phyloP scores from a whole-genome alignment of 2,888 invertebrate genomes.

The Polydrusus tereticollis region DNA sequence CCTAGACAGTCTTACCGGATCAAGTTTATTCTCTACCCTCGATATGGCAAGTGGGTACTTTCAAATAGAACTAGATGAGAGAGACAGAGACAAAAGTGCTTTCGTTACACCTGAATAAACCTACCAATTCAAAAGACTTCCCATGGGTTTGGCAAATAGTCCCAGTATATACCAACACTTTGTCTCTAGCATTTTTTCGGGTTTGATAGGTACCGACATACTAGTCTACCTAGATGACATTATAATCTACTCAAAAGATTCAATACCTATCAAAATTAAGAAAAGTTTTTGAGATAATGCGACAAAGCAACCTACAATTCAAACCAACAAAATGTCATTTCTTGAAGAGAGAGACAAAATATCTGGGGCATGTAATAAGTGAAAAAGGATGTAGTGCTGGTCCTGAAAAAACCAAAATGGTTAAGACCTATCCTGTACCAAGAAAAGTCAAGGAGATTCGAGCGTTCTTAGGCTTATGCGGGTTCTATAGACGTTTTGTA shows the following conservation, averaged over 20 bases:
- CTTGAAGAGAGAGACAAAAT: too few species aligned
- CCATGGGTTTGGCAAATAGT: slow-evolving; percentile 49
- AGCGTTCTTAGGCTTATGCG: slow-evolving; percentile 20
- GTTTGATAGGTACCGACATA: too few species aligned
- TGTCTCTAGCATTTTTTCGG: too few species aligned
- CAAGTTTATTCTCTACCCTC: not conserved
- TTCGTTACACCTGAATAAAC: slow-evolving; percentile 51
- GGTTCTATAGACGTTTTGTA: slow-evolving; percentile 8
- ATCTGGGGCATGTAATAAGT: too few species aligned
- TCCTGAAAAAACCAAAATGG: slow-evolving; percentile 25
- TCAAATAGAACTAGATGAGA: slow-evolving; percentile 45
- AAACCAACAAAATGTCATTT: too few species aligned
- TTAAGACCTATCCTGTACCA: slow-evolving; percentile 25
- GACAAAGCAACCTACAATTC: too few species aligned
- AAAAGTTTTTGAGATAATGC: too few species aligned
- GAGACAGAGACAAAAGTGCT: slow-evolving; percentile 51
- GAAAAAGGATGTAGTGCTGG: slow-evolving; percentile 6
- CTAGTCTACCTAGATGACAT: too few species aligned
- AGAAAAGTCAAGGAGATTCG: slow-evolving; percentile 15
- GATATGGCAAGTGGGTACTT: slow-evolving; percentile 6
- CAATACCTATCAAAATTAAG: too few species aligned
- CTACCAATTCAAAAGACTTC: slow-evolving; percentile 53
- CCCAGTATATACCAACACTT: too few species aligned
- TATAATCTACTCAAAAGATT: slow-evolving; percentile 32
- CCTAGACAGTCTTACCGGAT: not conserved